Base-by-base conservation (phyloP, 30 jellyfish, hydroid and myxozoan genomes). In the Aurelia sp. region DNA sequence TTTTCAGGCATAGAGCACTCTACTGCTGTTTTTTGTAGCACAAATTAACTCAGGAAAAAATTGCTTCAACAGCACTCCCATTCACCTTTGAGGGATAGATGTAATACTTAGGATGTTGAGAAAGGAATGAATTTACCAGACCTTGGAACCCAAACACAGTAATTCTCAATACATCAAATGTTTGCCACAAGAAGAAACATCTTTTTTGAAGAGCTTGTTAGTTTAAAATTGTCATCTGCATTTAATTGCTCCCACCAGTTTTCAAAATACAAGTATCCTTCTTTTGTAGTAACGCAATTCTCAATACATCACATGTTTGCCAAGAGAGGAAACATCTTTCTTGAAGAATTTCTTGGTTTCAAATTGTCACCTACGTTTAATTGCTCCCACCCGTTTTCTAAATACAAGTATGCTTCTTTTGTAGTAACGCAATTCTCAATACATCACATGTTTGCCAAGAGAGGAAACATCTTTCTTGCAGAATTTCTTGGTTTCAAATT, bases 371-470 rank as follows among this genome's bases (percentile, higher is more conserved):
- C 53, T 40, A 19, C 75, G 13, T 74, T 51, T 44, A 48, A 48
- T 47, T 21, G 37, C 65, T 74, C 72, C 85, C 75, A 74, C 85
- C 85, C 50, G 71, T 48, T 50, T 57, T 74, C 72, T 50, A 74
- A 74, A 55, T n/a, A 74, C 21, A 27, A 5, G 22, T 74, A 74
- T 17, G 74, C 75, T 40, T n/a, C n/a, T n/a, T n/a, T n/a, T n/a
- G n/a, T n/a, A n/a, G n/a, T n/a, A n/a, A n/a, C n/a, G 18, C 12
- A 19, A 74, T 48, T 47, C 85, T 47, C 17, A 74, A 72, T 57
- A 70, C 33, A n/a, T 70, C 81, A 66, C 81, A 70, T 16, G 81
- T 70, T 70, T 70, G 81, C 81, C 81, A 74, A 13, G 85, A 48
- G 21, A 74, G 37, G 72, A 74, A 74, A 13, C 85, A 3, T 19